Percentiles rank a stretch among this genome's conserved stretches.
phyloP scores from a whole-genome alignment of 64 coral and sea anemone genomes.

The Platygyra sinensis region DNA sequence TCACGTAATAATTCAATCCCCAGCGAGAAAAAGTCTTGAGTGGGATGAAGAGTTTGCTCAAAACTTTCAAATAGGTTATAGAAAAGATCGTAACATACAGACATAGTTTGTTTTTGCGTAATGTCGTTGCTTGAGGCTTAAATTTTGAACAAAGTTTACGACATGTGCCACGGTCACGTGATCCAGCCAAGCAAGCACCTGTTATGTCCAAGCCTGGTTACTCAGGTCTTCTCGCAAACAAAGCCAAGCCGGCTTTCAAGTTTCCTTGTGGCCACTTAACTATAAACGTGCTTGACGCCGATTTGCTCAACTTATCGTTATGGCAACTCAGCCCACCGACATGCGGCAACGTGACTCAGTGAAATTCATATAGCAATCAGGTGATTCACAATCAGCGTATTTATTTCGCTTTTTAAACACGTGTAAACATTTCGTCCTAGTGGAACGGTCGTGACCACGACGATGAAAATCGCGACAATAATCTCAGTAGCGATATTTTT shows the following conservation, averaged over 20 bases:
- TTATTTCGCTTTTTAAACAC: not conserved
- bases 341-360: not conserved
- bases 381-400: not conserved
- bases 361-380: not conserved
- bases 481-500: not conserved
- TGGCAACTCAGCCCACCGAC: not conserved
- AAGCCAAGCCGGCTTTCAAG: not conserved
- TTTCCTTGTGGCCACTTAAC: not conserved
- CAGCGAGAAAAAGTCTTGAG: too few species aligned
- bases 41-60: too few species aligned
- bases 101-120: too few species aligned
- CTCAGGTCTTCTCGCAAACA: not conserved
- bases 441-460: not conserved
- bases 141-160: too few species aligned
- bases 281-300: not conserved
- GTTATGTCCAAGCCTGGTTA: not conserved
- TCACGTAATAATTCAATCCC: too few species aligned
- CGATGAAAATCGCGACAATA: not conserved
- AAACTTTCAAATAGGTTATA: too few species aligned
- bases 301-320: slow-evolving; percentile 13
- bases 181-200: not conserved
- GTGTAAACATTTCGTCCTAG: not conserved
- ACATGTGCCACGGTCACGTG: too few species aligned
- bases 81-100: too few species aligned
- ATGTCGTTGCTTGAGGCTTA: too few species aligned